These are phyloP conservation scores for Selenia dentaria DNA, from an alignment of 2,888 invertebrate species.

Conservation along the genomic window DNA sequence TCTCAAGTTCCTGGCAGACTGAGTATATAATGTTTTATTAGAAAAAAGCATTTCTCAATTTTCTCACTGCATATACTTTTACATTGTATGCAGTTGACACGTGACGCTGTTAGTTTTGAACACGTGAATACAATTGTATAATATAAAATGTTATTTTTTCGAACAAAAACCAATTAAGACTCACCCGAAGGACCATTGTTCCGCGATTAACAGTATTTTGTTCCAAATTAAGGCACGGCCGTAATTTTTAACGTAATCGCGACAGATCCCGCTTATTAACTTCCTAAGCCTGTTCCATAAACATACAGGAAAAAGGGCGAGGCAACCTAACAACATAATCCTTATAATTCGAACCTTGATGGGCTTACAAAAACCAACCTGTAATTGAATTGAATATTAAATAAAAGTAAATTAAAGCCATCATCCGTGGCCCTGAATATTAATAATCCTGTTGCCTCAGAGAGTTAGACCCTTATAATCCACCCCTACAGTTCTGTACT, in stretches of 20 bases:
- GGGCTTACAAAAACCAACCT: constrained; percentile 50
- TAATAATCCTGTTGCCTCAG: constrained; percentile 69
- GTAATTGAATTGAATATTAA: constrained; percentile 64
- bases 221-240: constrained; percentile 13
- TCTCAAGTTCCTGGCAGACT: too few relatives aligned
- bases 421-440: constrained; percentile 66
- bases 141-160: too few relatives aligned
- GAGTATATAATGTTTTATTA: too few relatives aligned
- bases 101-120: too few relatives aligned
- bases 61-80: too few relatives aligned
- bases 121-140: too few relatives aligned
- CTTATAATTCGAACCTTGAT: constrained; percentile 36
- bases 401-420: constrained; percentile 68
- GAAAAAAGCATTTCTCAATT: too few relatives aligned
- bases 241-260: constrained; percentile 30
- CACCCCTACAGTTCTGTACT: constrained; percentile 75
- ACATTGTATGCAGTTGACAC: too few relatives aligned
- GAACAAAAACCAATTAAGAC: too few relatives aligned
- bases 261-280: constrained; percentile 37
- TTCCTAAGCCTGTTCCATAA: constrained; percentile 32
- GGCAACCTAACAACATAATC: constrained; percentile 31
- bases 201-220: constrained; percentile 1
- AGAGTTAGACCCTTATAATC: constrained; percentile 80
- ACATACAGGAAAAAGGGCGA: constrained; percentile 32
- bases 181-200: neutral